phyloP scores from a whole-genome alignment of 2,797 vertebrate species.

The Tolypeutes matacus region DNA sequence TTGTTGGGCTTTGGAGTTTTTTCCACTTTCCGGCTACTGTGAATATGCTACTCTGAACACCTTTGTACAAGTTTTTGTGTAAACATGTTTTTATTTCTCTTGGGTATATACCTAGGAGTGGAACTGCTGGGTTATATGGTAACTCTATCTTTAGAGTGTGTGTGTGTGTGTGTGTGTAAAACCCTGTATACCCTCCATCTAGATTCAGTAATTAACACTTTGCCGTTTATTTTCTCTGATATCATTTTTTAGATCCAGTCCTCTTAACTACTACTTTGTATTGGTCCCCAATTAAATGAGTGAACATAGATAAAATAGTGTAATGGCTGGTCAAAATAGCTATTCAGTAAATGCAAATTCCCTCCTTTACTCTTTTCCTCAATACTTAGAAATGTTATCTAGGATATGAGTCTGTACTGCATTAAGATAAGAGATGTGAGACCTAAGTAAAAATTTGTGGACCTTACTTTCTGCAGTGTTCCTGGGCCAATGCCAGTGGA shows the following conservation, averaged over 20 bases:
- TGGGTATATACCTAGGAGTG: not conserved
- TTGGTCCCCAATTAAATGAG: slow-evolving; percentile 28
- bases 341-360: not conserved
- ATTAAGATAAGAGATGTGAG: not conserved
- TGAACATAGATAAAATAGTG: slow-evolving; percentile 7
- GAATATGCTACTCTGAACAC: not conserved
- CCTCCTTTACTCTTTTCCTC: not conserved
- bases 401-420: not conserved
- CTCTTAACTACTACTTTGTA: not conserved
- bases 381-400: not conserved
- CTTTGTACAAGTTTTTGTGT: not conserved
- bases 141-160: not conserved
- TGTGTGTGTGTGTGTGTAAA: too few species aligned
- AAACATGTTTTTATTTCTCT: slow-evolving; percentile 3
- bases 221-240: not conserved
- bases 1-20: not conserved
- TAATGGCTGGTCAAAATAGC: not conserved
- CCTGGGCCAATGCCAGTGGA: not conserved
- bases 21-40: not conserved
- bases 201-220: not conserved
- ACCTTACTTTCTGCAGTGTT: not conserved
- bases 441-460: slow-evolving; percentile 13
- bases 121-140: not conserved
- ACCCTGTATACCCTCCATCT: not conserved
- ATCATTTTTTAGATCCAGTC: not conserved